phyloP scores from a whole-genome alignment of 2,113 vertebrate species.

The Syngnathus floridae region DNA sequence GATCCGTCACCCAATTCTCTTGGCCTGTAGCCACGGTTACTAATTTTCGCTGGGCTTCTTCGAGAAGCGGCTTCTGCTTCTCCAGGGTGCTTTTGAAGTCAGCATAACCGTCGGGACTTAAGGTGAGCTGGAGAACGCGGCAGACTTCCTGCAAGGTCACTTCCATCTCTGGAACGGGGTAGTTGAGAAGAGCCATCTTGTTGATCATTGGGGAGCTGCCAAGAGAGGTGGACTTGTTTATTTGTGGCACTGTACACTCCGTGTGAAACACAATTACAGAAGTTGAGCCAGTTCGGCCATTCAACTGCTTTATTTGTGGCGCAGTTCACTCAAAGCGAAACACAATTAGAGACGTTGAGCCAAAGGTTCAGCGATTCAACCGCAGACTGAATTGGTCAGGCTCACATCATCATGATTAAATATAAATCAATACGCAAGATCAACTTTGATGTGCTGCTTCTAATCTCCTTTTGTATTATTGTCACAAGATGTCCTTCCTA shows the following conservation, averaged over 20 bases:
- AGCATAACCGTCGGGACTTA: constrained; percentile 59
- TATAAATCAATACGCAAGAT: neutral
- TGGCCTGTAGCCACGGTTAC: constrained; percentile 22
- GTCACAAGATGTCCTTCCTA: constrained; percentile 40
- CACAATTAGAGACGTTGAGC: neutral
- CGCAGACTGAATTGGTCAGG: neutral
- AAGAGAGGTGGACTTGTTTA: constrained; percentile 1
- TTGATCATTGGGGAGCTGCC: constrained; percentile 9
- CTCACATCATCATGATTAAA: neutral
- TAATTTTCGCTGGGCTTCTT: constrained; percentile 50
- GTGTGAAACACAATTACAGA: neutral
- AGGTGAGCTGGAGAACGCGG: constrained; percentile 70
- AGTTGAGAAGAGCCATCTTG: constrained; percentile 70
- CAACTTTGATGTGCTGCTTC: constrained; percentile 1
- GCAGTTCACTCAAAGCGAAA: neutral
- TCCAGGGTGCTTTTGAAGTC: constrained; percentile 57
- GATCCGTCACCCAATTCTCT: constrained; percentile 73
- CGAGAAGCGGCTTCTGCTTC: constrained; percentile 57
- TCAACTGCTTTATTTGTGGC: neutral
- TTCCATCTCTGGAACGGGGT: constrained; percentile 70
- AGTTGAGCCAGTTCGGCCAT: neutral
- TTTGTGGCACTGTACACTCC: neutral
- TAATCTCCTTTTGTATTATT: constrained; percentile 10
- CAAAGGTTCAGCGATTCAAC: too few species aligned
- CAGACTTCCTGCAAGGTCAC: constrained; percentile 65